phyloP scores from a whole-genome alignment of 1,140 invertebrate species.

The Polyergus mexicanus region DNA sequence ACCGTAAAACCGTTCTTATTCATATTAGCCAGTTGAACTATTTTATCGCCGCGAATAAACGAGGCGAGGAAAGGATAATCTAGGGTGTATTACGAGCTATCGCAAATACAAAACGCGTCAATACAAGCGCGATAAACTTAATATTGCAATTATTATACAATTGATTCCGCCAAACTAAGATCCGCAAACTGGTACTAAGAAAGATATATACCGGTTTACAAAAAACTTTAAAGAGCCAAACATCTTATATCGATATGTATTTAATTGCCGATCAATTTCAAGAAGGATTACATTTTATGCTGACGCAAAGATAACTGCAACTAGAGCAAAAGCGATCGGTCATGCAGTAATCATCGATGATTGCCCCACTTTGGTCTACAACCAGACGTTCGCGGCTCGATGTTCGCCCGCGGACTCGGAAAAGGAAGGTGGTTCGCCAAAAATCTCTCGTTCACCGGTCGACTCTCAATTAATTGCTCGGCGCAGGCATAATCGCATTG shows the following conservation, averaged over 20 bases:
- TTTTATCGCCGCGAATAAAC: neutral
- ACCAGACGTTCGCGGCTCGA: slow-evolving; percentile 7
- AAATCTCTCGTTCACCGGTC: slow-evolving; percentile 57
- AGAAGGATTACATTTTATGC: neutral
- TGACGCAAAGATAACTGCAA: neutral
- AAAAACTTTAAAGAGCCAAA: neutral
- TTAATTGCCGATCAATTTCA: neutral
- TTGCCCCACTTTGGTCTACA: neutral
- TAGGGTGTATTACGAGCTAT: neutral
- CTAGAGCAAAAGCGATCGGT: slow-evolving; percentile 5
- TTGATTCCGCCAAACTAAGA: neutral
- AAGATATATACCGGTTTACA: neutral
- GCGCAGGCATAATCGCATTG: slow-evolving; percentile 26
- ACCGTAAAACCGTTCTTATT: neutral
- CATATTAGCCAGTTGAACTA: neutral
- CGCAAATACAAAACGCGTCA: neutral
- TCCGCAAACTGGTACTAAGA: neutral
- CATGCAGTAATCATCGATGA: neutral
- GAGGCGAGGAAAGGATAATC: neutral
- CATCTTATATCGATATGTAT: neutral
- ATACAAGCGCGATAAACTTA: neutral
- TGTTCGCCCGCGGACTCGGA: neutral
- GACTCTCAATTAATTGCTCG: slow-evolving; percentile 59
- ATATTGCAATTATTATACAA: neutral
- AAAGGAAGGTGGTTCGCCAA: slow-evolving; percentile 57